Base-by-base conservation (phyloP, 1,140 invertebrate genomes). In the Neomicropteryx cornuta region DNA sequence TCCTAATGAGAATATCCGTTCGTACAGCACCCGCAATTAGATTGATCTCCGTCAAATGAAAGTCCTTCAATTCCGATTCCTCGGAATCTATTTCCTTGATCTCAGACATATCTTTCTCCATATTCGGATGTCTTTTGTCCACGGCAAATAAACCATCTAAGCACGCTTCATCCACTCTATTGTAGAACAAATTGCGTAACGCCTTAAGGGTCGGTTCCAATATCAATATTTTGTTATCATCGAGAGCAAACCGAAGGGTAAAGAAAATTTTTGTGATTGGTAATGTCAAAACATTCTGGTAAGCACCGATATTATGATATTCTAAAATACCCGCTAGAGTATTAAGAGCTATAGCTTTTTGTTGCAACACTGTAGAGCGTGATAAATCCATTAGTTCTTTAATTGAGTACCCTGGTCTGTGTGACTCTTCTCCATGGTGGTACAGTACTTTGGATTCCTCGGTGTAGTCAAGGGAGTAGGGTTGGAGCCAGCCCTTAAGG, bases 371-470 rank as follows among this genome's bases (percentile, higher is more conserved):
- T 68, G 83, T 62, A 67, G 78, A 71, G 53, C 76, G 69, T 36
- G 46, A 64, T 3, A 94, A 58, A 45, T 84, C 77, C 50, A 92
- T 76, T 0, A 96, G 59, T 67, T 96, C 91, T 47, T 83, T 81
- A 2, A 96, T 52, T 2, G 84, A 81, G 54, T 95, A 96, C 1
- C 90, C 90, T 13, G 90, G 81, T 50, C 89, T 73, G 48, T 89
- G 81, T 17, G 87, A 83, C 61, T 96, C 90, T 48, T 90, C 82
- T 2, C 89, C 90, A 60, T 96, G 91, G 62, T 94, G 85, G 66
- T 91, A 88, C 4, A 96, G 66, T 75, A 64, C 44, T 63, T 69
- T 52, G 65, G 61, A 53, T 61, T 70, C 56, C 44, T 66, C 68
- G 5, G 60, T 70, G 43, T 83, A 75, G 28, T 77, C 70, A 13